Evolutionary conservation across 2,797 vertebrate genomes (phyloP).

Genomic region (Leucoraja ocellata): DNA sequence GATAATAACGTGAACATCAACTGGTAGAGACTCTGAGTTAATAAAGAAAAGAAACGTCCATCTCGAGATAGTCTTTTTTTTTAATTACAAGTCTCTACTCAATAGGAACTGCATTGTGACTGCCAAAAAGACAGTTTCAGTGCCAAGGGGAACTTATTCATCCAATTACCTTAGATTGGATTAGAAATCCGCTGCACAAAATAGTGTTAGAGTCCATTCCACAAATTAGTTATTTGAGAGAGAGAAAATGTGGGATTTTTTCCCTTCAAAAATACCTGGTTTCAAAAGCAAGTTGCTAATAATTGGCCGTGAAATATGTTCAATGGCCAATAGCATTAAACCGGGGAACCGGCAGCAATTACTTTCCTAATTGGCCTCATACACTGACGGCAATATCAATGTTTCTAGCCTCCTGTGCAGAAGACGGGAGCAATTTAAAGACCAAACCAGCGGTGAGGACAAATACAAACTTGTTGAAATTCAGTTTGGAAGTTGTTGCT

Average conservation of each 20-base stretch:
- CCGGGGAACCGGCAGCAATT: not conserved
- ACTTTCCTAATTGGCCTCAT: not conserved
- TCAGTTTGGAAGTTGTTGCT: not conserved
- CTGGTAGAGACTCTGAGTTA: not conserved
- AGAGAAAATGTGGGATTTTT: not conserved
- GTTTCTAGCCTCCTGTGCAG: not conserved
- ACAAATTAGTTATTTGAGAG: not conserved
- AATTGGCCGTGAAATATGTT: not conserved
- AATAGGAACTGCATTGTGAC: not conserved
- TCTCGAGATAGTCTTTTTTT: not conserved
- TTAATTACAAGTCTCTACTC: not conserved
- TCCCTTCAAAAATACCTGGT: not conserved
- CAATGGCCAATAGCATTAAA: not conserved
- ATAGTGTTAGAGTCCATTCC: not conserved
- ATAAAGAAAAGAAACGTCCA: not conserved
- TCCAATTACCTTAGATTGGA: not conserved
- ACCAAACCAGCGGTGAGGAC: not conserved
- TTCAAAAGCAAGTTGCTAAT: not conserved
- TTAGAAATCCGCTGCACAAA: not conserved
- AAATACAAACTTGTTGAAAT: not conserved
- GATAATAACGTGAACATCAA: not conserved
- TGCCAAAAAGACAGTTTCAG: not conserved
- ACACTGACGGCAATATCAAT: not conserved
- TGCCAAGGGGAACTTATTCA: not conserved
- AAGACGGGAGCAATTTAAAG: not conserved